phyloP scores from a whole-genome alignment of 2,888 invertebrate species.

The Sphaeridia pumilis region DNA sequence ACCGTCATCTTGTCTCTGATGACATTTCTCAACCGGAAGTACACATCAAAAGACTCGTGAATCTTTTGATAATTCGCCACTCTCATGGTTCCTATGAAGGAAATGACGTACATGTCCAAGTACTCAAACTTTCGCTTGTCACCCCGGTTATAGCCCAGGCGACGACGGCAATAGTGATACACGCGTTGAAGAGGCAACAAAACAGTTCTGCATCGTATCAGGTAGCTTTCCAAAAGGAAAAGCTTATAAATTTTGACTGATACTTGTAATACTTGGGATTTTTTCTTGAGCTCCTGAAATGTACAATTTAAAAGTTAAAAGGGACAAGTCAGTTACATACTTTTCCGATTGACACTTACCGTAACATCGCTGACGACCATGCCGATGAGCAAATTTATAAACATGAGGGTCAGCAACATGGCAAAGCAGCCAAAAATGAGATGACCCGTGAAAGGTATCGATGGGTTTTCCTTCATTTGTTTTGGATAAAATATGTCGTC shows the following conservation, averaged over 20 bases:
- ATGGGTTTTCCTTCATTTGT: no score
- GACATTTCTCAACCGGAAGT: no score
- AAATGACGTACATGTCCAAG: constrained; percentile 1
- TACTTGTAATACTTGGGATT: constrained; percentile 10
- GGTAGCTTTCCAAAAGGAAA: constrained; percentile 10
- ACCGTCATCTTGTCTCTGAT: no score
- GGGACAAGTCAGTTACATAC: no score
- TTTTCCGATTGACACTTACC: no score
- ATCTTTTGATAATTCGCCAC: no score
- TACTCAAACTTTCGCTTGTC: no score
- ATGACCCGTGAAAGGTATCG: constrained; percentile 7
- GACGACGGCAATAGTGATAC: background rate
- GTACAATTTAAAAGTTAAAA: no score
- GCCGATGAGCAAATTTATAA: constrained; percentile 14
- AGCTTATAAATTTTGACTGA: constrained; percentile 12
- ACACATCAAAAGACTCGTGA: no score
- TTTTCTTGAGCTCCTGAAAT: constrained; percentile 3
- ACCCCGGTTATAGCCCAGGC: no score
- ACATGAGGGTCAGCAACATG: constrained; percentile 6
- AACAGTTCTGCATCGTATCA: constrained; percentile 4
- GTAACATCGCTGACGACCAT: constrained; percentile 13
- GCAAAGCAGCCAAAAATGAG: constrained; percentile 11
- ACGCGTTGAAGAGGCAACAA: constrained; percentile 4
- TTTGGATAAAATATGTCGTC: no score
- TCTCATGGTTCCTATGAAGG: no score